These are phyloP conservation scores for Campopleginae sp. DNA, from an alignment of 2,888 invertebrate genomes.

Conservation along the genomic window DNA sequence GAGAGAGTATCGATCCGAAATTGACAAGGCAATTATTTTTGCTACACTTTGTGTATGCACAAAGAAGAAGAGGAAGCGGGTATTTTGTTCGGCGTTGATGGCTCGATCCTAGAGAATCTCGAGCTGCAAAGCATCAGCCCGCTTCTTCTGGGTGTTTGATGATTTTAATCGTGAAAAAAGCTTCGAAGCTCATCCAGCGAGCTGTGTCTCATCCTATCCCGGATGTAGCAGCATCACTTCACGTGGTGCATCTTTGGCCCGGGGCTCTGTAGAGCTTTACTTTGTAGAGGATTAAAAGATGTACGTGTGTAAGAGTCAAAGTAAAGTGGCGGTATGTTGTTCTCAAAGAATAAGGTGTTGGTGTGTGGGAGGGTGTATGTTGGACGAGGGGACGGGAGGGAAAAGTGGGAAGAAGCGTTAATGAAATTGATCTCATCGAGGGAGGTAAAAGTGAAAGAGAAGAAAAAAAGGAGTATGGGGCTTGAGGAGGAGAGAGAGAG, in stretches of 20 bases:
- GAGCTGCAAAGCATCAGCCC: not conserved
- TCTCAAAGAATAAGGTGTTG: not conserved
- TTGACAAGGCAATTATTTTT: constrained; percentile 26
- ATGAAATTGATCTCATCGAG: constrained; percentile 67
- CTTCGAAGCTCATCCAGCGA: constrained; percentile 42
- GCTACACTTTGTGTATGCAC: not conserved
- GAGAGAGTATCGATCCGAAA: not conserved
- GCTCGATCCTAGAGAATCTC: not conserved
- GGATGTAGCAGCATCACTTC: constrained; percentile 34
- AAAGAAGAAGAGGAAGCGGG: not conserved
- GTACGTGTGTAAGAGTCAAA: not conserved
- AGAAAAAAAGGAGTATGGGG: not conserved
- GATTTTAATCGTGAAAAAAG: constrained; percentile 67
- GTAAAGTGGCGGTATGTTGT: constrained; percentile 42
- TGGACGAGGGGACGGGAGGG: not conserved
- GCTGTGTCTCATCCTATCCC: not conserved
- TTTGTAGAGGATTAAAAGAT: constrained; percentile 53
- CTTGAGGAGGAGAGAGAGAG: not conserved
- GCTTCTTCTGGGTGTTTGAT: constrained; percentile 47
- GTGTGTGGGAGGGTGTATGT: not conserved
- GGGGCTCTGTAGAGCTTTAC: constrained; percentile 40
- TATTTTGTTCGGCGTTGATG: not conserved
- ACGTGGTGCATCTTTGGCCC: constrained; percentile 20
- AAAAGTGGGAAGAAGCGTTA: constrained; percentile 43
- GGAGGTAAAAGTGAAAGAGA: not conserved